These are phyloP conservation scores for Xestobium rufovillosum DNA, from an alignment of 2,888 invertebrate genomes.

Conservation along the genomic window DNA sequence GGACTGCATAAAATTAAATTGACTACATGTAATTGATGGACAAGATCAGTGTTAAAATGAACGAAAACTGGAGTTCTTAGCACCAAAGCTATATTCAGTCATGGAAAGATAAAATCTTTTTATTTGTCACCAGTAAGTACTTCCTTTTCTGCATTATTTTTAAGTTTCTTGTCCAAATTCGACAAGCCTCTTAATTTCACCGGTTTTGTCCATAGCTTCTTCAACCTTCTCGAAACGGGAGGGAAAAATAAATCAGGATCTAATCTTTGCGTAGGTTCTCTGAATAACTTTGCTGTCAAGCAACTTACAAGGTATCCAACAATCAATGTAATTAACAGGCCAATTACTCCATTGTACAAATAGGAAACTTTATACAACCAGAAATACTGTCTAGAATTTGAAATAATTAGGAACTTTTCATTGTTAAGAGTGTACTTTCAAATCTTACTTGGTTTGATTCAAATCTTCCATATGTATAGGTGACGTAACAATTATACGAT, in stretches of 20 bases:
- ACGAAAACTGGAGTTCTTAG: no score
- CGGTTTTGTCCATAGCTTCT: conserved; percentile 23
- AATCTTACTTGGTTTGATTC: no score
- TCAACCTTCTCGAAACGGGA: conserved; percentile 45
- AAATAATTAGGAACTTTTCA: conserved; percentile 12
- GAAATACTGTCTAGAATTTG: conserved; percentile 44
- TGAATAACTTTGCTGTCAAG: conserved; percentile 35
- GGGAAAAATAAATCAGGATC: conserved; percentile 55
- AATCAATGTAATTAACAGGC: conserved; percentile 45
- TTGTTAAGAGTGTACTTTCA: no score
- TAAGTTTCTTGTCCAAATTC: conserved; percentile 17
- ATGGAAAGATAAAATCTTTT: no score
- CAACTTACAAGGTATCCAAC: conserved; percentile 49
- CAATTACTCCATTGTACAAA: conserved; percentile 60
- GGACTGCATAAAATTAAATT: no score
- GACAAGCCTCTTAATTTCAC: conserved; percentile 10
- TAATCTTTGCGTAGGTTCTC: conserved; percentile 31
- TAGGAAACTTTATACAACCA: conserved; percentile 67
- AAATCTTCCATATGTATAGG: no score
- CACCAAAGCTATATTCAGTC: no score
- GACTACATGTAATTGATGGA: no score
- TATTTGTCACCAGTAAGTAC: no score
- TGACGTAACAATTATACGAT: no score
- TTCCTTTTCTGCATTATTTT: conserved; percentile 6
- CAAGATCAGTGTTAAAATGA: no score